phyloP scores from a whole-genome alignment of 2,888 invertebrate genomes.

The Synergus umbraculus region DNA sequence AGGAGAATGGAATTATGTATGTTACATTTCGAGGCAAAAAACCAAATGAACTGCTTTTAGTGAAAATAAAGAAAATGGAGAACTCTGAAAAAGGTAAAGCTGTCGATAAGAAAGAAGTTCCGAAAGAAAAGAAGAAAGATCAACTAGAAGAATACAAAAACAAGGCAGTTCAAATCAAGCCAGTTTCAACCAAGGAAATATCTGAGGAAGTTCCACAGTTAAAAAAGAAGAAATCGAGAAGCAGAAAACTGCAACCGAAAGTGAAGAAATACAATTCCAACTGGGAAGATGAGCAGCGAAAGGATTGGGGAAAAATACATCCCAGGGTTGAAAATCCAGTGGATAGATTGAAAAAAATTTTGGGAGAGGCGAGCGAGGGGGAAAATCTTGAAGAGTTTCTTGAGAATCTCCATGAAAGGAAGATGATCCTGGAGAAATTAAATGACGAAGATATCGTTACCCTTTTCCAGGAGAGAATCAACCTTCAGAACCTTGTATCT shows the following conservation, averaged over 20 bases:
- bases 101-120: conserved; percentile 54
- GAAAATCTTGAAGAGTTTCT: too few relatives aligned
- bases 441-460: conserved; percentile 71
- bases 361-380: too few relatives aligned
- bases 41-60: conserved; percentile 73
- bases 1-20: conserved; percentile 74
- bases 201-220: conserved; percentile 31
- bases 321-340: too few relatives aligned
- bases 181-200: conserved; percentile 10
- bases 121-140: conserved; percentile 66
- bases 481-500: not conserved
- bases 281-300: too few relatives aligned
- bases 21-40: conserved; percentile 74
- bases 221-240: conserved; percentile 40
- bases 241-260: conserved; percentile 44
- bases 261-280: conserved; percentile 47
- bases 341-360: too few relatives aligned
- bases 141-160: conserved; percentile 75
- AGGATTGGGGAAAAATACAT: too few relatives aligned
- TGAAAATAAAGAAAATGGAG: conserved; percentile 70
- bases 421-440: too few relatives aligned
- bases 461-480: conserved; percentile 69
- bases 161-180: conserved; percentile 47
- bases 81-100: conserved; percentile 62
- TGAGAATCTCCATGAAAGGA: too few relatives aligned